Evolutionary conservation across 2,113 vertebrate species (phyloP).

Genomic region (Todiramphus chloris): DNA sequence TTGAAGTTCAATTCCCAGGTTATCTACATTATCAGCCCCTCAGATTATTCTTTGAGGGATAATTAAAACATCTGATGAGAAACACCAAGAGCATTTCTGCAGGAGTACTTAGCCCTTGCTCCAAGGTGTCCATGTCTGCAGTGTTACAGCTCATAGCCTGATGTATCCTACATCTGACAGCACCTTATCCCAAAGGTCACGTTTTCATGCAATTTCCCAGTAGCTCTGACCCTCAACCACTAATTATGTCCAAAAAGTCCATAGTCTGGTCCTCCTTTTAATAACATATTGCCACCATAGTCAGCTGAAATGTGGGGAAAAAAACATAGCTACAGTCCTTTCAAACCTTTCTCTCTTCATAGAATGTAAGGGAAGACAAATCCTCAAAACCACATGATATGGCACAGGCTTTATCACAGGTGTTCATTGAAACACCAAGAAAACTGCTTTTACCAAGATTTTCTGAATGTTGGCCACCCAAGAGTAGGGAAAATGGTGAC

Average conservation of each 20-base stretch:
- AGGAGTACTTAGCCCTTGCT: not conserved
- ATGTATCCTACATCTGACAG: not conserved
- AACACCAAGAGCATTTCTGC: not conserved
- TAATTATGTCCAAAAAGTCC: not conserved
- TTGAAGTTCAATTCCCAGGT: not conserved
- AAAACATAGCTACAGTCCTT: not conserved
- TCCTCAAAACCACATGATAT: not conserved
- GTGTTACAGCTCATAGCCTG: not conserved
- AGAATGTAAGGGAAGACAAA: not conserved
- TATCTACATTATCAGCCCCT: not conserved
- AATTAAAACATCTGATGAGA: not conserved
- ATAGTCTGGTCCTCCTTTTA: not conserved
- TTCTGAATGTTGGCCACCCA: not conserved
- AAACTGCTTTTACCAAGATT: not conserved
- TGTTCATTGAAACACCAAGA: not conserved
- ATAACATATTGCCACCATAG: not conserved
- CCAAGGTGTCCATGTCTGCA: fast-evolving
- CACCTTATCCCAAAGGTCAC: not conserved
- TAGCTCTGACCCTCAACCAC: not conserved
- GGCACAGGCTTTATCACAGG: not conserved
- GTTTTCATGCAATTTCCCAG: fast-evolving
- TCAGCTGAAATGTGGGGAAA: not conserved
- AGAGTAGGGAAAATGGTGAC: not conserved
- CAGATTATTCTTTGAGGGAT: not conserved
- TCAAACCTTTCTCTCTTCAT: not conserved